Base-by-base conservation (phyloP, 2,888 invertebrate genomes). In the Taphrorychus bicolor region DNA sequence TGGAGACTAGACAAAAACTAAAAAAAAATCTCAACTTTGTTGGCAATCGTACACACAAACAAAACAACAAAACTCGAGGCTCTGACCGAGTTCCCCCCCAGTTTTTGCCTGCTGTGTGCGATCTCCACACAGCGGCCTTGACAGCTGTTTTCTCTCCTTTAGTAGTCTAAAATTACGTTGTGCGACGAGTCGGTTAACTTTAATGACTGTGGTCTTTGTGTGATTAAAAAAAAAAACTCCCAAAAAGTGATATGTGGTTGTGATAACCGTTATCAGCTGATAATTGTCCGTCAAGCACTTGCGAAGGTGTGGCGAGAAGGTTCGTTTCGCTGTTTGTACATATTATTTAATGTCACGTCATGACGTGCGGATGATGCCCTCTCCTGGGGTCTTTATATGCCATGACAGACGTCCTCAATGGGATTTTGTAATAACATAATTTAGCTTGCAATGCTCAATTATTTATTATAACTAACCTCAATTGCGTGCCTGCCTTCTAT, bases 71-170 rank as follows among this genome's bases (percentile, higher is more conserved):
- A 32, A 32, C 32, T 11, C 32, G 3, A 32, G 32, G 1, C 1
- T 22, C 59, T 32, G 52, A 51, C 40, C 61, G 23, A 54, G 24
- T 48, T 67, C 21, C 51, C 53, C 53, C 18, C 45, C 59, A 22
- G 19, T 51, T 18, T 19, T 45, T 42, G 18, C 17, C 49, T 45
- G 60, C 62, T n/a, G n/a, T 58, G 18, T 11, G 49, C 32, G 32
- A 32, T 32, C 32, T 32, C 45, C 23, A 66, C n/a, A n/a, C n/a
- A 49, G 51, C 42, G 66, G 59, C 63, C 63, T 63, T 70, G 70
- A 66, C 70, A 59, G 42, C 59, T 56, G 56, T 66, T 69, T 59
- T 59, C 59, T 59, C 57, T 32, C 45, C n/a, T n/a, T n/a, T n/a
- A n/a, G n/a, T 45, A 65, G 59, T 53, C 59, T 57, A 59, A 65